Evolutionary conservation across 2,113 vertebrate species (phyloP).

Genomic region (Carassius auratus): DNA sequence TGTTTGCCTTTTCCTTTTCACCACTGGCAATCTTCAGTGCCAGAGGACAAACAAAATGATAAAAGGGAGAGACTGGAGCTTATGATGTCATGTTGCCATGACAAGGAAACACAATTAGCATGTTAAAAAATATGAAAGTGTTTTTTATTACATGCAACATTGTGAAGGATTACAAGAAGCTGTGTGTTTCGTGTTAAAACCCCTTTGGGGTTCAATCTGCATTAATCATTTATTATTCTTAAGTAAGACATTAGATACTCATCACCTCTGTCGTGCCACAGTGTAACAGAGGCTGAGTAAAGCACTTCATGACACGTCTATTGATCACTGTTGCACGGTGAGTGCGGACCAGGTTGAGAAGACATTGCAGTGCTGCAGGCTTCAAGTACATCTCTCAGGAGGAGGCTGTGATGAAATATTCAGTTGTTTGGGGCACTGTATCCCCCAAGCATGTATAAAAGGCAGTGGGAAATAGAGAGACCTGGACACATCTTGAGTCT

Average conservation of each 20-base stretch:
- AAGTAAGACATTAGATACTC: conserved; percentile 21
- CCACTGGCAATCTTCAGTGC: too few relatives aligned
- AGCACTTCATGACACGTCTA: conserved; percentile 28
- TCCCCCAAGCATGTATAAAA: conserved; percentile 80
- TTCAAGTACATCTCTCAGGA: conserved; percentile 73
- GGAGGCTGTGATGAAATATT: conserved; percentile 81
- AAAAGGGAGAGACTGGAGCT: too few relatives aligned
- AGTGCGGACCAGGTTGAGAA: conserved; percentile 49
- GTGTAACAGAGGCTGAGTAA: conserved; percentile 25
- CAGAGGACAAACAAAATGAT: too few relatives aligned
- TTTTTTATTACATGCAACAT: not conserved
- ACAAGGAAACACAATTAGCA: not conserved
- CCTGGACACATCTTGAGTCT: conserved; percentile 72
- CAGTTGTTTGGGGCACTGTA: conserved; percentile 76
- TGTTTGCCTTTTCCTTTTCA: too few relatives aligned
- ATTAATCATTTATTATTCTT: conserved; percentile 28
- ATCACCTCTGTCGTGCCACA: conserved; percentile 17
- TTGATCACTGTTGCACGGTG: conserved; percentile 38
- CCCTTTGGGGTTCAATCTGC: conserved; percentile 13
- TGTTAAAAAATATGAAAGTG: not conserved
- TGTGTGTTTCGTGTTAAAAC: not conserved
- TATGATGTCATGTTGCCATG: too few relatives aligned
- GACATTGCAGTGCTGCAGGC: conserved; percentile 56
- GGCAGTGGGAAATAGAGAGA: conserved; percentile 69
- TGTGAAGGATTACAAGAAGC: conserved; percentile 17